phyloP scores from a whole-genome alignment of 1,140 invertebrate genomes.

The Drosophila mojavensis region DNA sequence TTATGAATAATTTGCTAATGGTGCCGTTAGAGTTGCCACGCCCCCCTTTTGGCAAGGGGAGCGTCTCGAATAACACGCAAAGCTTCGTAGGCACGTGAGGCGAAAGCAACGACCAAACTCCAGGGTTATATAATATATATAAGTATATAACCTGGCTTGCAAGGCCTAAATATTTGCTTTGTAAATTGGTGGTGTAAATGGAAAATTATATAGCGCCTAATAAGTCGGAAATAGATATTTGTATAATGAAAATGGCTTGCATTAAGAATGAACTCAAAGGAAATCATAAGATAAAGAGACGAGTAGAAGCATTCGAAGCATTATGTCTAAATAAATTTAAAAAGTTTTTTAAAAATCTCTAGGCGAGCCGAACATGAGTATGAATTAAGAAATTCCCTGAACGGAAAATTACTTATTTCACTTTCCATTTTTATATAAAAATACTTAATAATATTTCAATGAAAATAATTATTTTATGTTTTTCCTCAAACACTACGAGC shows the following conservation, averaged over 20 bases:
- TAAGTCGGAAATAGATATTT: constrained; percentile 32
- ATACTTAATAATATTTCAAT: too few species aligned
- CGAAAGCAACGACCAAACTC: constrained; percentile 29
- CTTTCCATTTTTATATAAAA: too few species aligned
- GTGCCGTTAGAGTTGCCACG: constrained; percentile 40
- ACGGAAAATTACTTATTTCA: too few species aligned
- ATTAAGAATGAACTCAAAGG: not conserved
- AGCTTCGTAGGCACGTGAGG: constrained; percentile 32
- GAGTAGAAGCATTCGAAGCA: not conserved
- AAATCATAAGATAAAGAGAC: not conserved
- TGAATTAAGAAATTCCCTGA: too few species aligned
- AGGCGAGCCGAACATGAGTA: too few species aligned
- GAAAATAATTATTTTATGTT: too few species aligned
- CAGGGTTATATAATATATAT: constrained; percentile 41
- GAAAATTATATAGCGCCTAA: constrained; percentile 7
- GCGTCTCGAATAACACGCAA: constrained; percentile 24
- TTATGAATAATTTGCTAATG: constrained; percentile 65
- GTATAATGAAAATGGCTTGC: constrained; percentile 2
- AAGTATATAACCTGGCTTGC: not conserved
- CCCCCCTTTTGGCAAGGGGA: constrained; percentile 1
- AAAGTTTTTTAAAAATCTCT: too few species aligned
- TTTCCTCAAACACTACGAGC: too few species aligned
- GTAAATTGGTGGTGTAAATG: constrained; percentile 34
- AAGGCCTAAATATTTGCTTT: not conserved
- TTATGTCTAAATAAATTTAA: too few species aligned